These are phyloP conservation scores for Chelon labrosus DNA, from an alignment of 2,797 vertebrate species.

Conservation along the genomic window DNA sequence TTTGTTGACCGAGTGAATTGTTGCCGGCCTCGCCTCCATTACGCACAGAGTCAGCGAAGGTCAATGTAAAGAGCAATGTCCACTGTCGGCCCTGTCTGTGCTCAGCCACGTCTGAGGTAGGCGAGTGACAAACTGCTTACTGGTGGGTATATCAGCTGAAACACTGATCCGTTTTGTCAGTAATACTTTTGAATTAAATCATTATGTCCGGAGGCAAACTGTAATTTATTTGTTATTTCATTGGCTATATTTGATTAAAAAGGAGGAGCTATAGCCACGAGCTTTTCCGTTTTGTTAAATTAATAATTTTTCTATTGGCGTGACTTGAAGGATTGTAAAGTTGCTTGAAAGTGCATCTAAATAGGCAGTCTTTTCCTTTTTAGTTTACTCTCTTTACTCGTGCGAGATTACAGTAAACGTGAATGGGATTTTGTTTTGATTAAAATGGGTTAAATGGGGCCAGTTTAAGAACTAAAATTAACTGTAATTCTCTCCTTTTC, in stretches of 20 bases:
- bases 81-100: conserved; percentile 26
- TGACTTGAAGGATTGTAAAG: neutral
- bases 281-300: neutral
- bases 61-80: conserved; percentile 78
- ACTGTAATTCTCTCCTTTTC: conserved; percentile 62
- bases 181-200: neutral
- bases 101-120: conserved; percentile 25
- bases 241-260: neutral
- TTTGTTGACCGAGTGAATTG: conserved; percentile 38
- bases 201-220: neutral
- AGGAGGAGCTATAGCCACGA: neutral
- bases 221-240: neutral
- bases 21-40: conserved; percentile 56
- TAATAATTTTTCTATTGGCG: neutral
- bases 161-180: neutral
- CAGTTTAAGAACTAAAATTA: neutral
- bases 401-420: neutral
- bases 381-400: neutral
- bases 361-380: neutral
- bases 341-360: neutral
- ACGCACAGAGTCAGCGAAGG: conserved; percentile 71
- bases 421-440: neutral
- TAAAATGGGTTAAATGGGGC: neutral
- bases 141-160: neutral
- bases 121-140: neutral